Base-by-base conservation (phyloP, 2,797 vertebrate genomes). In the Anguilla obscura region DNA sequence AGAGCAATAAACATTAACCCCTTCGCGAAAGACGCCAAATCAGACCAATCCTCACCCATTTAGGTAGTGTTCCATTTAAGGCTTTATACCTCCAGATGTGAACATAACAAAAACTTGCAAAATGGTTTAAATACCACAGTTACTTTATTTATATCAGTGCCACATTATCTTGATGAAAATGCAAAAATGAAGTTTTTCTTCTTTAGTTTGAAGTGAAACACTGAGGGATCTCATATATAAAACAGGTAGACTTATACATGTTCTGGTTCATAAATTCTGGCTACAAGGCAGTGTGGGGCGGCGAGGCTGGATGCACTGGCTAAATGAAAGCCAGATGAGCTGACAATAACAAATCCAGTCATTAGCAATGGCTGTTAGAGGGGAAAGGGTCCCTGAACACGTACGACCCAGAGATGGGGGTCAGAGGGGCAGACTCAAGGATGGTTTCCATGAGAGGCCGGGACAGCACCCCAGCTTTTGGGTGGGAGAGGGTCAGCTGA, bases 1-100 rank as follows among this genome's bases (percentile, higher is more conserved):
- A 93, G 93, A 89, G 90, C 92, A 93, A 95, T 95, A 95, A 96
- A 95, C 94, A 94, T 92, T 92, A 93, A 95, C 94, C 92, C 94
- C 90, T 40, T 40, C 3, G 40, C 3, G 40, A 40, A 40, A 40
- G 40, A 40, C 40, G 40, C 40, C 40, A 40, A 40, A 40, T 40
- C 40, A 3, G 40, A 40, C 40, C 40, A 40, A 40, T 40, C 40
- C 40, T 40, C 40, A 40, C 40, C 40, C 40, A 40, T 40, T 40
- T 40, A 40, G 40, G 40, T 3, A 40, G 40, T 40, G 3, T 40
- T 40, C 40, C 3, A 40, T 40, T 40, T 40, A 40, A 40, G 40
- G 40, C 40, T 40, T 40, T 40, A 40, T 40, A 40, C 40, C 40
- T 40, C 40, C 40, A 40, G 40, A 40, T 40, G 40, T 40, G 40